Evolutionary conservation across 2,113 vertebrate species (phyloP), one percentile per base, ranked within the genome.

Genomic region (Callithrix jacchus): DNA sequence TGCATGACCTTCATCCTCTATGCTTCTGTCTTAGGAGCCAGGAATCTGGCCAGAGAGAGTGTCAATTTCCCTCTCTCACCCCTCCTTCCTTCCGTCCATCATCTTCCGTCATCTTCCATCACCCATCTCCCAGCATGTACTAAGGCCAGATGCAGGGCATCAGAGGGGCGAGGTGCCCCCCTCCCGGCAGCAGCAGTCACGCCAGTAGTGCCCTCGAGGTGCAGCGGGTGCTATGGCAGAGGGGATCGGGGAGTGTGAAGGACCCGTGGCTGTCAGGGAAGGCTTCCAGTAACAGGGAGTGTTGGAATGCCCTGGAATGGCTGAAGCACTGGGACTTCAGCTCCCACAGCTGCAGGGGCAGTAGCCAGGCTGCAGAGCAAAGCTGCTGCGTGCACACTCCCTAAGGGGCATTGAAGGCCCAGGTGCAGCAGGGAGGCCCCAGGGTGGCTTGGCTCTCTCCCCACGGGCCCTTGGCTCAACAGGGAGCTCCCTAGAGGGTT

Each of bases 1-100:
- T 92, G 87, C 95, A 96, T 79, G 96, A 42, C 13, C 56, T 95
- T 40, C 42, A 35, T 30, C 45, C 20, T 66, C 32, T 68, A 49
- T 52, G 94, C 73, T 56, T 90, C 77, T 79, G 70, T 52, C 89
- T 95, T 42, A 1, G 49, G 82, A 82, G 74, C 56, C 86, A 23
- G 68, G 89, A 58, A 6, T 23, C 68, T 47, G 86, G 82, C 86
- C 16, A 2, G 25, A 70, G 40, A 42, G 73, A 37, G 5, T 37
- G 45, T 40, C 70, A 23, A n/a, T 52, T 71, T 86, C 13, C 82
- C 54, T 79, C 23, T 56, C 13, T 20, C 52, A 42, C 37, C n/a
- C 64, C 8, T 45, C 45, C 64, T 20, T 37, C 32, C 30, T 3
- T 17, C n/a, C 5, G 0, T 58, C 66, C 71, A 25, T 82, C 61